Evolutionary conservation across 2,888 invertebrate species (phyloP), one percentile per base, ranked within the genome.

Genomic region (Lamproptera curius): DNA sequence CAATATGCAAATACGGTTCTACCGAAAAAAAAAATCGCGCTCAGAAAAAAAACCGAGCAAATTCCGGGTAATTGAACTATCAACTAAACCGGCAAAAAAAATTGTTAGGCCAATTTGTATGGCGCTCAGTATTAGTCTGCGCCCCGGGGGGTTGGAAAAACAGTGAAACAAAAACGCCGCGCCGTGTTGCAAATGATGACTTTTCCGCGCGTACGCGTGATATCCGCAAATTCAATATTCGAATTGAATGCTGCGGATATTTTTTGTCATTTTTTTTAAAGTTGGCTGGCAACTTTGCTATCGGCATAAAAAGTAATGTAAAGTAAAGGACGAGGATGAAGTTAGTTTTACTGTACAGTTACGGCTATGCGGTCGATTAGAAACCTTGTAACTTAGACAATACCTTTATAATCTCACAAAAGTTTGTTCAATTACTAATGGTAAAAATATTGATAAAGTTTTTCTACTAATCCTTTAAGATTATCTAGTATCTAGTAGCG

Each of bases 211-310:
- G 26, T 43, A 43, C 38, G 36, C 47, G 33, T 33, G 33, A 38
- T 42, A 48, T 48, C 42, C 48, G 48, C 34, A 48, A 48, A 43
- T 48, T 48, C 39, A 43, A 48, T 48, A 43, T 42, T 38, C 48
- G 48, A 39, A 43, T 39, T 37, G 48, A 43, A 48, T 48, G 33
- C 31, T 3, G 10, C 31, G 15, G n/a, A n/a, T 15, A 26, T 11
- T 14, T 23, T 37, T 5, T 6, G 3, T 3, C 20, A 42, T 46
- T 46, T 42, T 17, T 17, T n/a, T 11, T n/a, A 1, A 14, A 20
- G 39, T 31, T 15, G 15, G 20, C 35, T 20, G 26, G 16, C 34
- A 40, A 34, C 45, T 26, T 47, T 31, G 36, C 35, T 37, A 31
- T 42, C 16, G 28, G 26, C 23, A 23, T 36, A 33, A 38, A 38